Evolutionary conservation across 2,888 invertebrate genomes (phyloP), one percentile per base, ranked within the genome.

Genomic region (Molorchus minor): DNA sequence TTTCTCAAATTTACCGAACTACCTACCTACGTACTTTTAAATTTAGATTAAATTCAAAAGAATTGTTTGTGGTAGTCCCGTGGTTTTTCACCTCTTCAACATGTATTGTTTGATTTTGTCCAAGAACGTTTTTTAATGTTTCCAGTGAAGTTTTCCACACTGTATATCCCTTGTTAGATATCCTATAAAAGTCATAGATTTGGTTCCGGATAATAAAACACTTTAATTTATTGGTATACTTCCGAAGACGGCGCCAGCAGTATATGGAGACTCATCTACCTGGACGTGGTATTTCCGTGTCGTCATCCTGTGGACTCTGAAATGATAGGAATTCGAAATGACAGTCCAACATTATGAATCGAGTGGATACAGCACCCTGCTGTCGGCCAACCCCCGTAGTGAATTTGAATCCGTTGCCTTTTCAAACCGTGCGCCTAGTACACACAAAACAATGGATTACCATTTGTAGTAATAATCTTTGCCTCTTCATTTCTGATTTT

Each of bases 171-270:
- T 49, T 25, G 44, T 49, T 33, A 56, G 49, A 52, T 55, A 61
- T 60, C 58, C 64, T 58, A 61, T 67, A 67, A 68, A 67, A 62
- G 67, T 68, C 65, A 60, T 43, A 56, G 44, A 52, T 44, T 54
- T 30, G 29, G 62, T 59, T 68, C 55, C 57, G 62, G 64, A 68
- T 70, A 67, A 69, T 71, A 67, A 69, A 69, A 65, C 60, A 53
- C 60, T 47, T 51, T 62, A 67, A 67, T 65, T 66, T 67, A 64
- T 64, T 65, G 51, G 59, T 58, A 58, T 60, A 69, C 67, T 68
- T 70, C 69, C 68, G 68, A n/a, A n/a, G n/a, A 65, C 69, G 72
- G 69, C 71, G 71, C 71, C 71, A 70, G 52, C 13, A 44, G 10
- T 40, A 41, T 29, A 41, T n/a, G 29, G 52, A 49, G 29, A 40